Conservation (phyloP, 2,113 vertebrate genomes). For the Solenodon paradoxus region DNA sequence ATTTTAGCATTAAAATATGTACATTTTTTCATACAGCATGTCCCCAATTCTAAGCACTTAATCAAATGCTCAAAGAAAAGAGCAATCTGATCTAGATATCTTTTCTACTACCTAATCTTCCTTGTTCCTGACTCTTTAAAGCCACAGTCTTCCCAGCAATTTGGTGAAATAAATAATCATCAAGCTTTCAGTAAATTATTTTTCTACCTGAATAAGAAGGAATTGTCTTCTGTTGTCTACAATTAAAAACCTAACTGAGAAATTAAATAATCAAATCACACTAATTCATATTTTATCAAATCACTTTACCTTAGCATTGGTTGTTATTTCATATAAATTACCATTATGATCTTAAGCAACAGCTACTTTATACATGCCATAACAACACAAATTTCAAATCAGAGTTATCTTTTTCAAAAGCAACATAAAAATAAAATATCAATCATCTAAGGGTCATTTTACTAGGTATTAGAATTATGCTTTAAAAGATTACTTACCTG, state of each 20-base stretch:
- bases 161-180: neutral
- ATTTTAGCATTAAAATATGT: neutral
- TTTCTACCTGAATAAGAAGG: neutral
- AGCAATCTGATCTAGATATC: neutral
- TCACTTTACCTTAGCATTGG: neutral
- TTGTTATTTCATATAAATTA: neutral
- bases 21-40: neutral
- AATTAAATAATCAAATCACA: slow-evolving; percentile 3
- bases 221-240: neutral
- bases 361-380: neutral
- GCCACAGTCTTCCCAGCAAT: neutral
- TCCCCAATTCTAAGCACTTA: neutral
- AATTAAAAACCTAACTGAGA: neutral
- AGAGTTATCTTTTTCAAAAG: slow-evolving; percentile 9
- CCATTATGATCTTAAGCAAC: neutral
- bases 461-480: neutral
- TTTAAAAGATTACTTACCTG: slow-evolving; percentile 84
- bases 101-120: neutral
- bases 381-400: neutral
- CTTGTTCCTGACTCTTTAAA: neutral
- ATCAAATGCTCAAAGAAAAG: neutral
- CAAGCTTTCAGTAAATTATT: neutral
- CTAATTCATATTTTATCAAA: neutral
- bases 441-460: neutral
- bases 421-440: slow-evolving; percentile 17